phyloP scores from a whole-genome alignment of 2,797 vertebrate genomes.

The Typhlichthys subterraneus region DNA sequence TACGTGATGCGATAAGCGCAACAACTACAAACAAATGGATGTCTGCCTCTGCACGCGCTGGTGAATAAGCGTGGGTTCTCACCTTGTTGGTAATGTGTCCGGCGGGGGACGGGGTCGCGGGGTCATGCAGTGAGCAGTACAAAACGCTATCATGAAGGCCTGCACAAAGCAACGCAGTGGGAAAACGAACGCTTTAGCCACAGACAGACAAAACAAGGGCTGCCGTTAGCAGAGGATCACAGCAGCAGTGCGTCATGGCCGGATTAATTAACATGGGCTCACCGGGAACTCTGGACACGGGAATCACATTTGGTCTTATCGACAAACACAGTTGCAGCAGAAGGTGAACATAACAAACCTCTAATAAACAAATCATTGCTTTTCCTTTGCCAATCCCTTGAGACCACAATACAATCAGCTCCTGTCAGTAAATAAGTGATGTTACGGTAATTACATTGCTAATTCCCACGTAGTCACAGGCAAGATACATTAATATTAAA shows the following conservation, averaged over 20 bases:
- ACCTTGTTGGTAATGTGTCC: conserved; percentile 96
- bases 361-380: conserved; percentile 52
- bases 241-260: background rate
- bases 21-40: no score
- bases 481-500: conserved; percentile 14
- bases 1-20: no score
- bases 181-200: background rate
- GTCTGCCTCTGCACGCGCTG: background rate
- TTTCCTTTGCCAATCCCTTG: conserved; percentile 27
- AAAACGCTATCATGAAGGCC: conserved; percentile 86
- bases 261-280: conserved; percentile 6
- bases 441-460: conserved; percentile 57
- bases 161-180: conserved; percentile 49
- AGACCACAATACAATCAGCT: conserved; percentile 43
- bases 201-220: conserved; percentile 4
- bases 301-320: conserved; percentile 42
- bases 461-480: conserved; percentile 48
- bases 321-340: conserved; percentile 47
- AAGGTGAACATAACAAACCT: conserved; percentile 44
- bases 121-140: conserved; percentile 91
- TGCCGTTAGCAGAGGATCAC: background rate
- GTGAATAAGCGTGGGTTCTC: conserved; percentile 28
- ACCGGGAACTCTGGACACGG: conserved; percentile 4
- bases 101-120: conserved; percentile 74
- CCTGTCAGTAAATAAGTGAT: conserved; percentile 34